Percentiles rank a stretch among this genome's conserved stretches.
These are phyloP conservation scores for Pluvianellus socialis DNA, from an alignment of 2,113 vertebrate species.

Conservation along the genomic window DNA sequence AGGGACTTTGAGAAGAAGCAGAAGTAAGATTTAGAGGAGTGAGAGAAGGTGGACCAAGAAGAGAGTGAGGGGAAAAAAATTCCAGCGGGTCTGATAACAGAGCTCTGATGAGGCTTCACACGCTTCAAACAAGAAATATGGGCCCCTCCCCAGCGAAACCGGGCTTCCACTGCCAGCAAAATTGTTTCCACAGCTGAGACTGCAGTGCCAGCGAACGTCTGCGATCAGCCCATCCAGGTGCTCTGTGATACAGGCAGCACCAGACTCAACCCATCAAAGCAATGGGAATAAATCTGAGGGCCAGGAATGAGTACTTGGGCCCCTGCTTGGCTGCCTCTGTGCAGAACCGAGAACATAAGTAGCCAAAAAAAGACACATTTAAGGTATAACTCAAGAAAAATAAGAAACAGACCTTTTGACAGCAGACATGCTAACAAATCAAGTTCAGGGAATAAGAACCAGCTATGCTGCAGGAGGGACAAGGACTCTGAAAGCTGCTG, in stretches of 20 bases:
- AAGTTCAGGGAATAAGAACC: background rate
- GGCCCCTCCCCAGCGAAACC: background rate
- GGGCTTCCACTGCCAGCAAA: slow-evolving; percentile 43
- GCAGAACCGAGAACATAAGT: background rate
- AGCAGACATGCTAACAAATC: slow-evolving; percentile 37
- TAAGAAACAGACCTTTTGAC: slow-evolving; percentile 61
- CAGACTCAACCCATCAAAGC: slow-evolving; percentile 36
- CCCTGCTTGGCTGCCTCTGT: slow-evolving; percentile 24
- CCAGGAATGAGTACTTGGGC: slow-evolving; percentile 46
- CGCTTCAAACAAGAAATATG: background rate
- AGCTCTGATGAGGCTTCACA: slow-evolving; percentile 18
- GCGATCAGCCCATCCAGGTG: slow-evolving; percentile 27
- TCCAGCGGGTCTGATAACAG: background rate
- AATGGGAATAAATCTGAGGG: slow-evolving; percentile 18
- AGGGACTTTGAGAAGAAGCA: background rate
- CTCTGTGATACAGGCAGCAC: slow-evolving; percentile 49
- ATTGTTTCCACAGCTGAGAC: slow-evolving; percentile 56
- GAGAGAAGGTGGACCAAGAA: background rate
- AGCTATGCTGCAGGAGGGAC: background rate
- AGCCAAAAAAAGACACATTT: slow-evolving; percentile 48
- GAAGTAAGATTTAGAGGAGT: background rate
- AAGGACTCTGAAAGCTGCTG: background rate
- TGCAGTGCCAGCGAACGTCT: background rate
- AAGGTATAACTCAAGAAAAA: slow-evolving; percentile 57
- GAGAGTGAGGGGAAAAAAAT: background rate